A percentile compares a stretch with the other conserved stretches of the same genome.
Conservation (phyloP, 2,113 vertebrate genomes). For the zebrafish (Danio rerio) region DNA sequence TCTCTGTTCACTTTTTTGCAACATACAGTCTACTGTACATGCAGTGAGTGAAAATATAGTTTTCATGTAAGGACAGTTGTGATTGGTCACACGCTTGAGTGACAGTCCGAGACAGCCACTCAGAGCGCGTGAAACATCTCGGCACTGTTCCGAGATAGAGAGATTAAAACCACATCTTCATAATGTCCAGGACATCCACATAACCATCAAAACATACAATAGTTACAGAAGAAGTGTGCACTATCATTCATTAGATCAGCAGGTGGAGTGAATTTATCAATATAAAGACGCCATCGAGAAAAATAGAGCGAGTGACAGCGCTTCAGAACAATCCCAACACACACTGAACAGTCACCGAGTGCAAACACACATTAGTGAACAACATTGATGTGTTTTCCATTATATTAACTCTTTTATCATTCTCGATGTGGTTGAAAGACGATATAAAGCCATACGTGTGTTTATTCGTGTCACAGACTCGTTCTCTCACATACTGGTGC, state of each 20-base stretch:
- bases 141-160: conserved; percentile 67
- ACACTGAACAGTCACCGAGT: conserved; percentile 6
- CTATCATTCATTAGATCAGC: neutral
- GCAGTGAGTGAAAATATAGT: conserved; percentile 82
- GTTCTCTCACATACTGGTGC: conserved; percentile 26
- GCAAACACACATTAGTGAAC: conserved; percentile 12
- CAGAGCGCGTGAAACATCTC: conserved; percentile 76
- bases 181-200: conserved; percentile 67
- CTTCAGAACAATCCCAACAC: conserved; percentile 26
- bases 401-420: neutral
- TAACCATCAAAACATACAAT: conserved; percentile 3
- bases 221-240: conserved; percentile 19
- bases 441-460: neutral
- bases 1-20: conserved; percentile 69
- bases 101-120: conserved; percentile 76
- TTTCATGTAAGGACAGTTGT: conserved; percentile 78
- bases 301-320: conserved; percentile 33
- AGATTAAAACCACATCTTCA: conserved; percentile 78
- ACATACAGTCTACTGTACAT: conserved; percentile 85
- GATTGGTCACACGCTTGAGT: conserved; percentile 83
- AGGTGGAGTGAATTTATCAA: neutral
- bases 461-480: conserved; percentile 18
- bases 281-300: conserved; percentile 27
- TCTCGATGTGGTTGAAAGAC: neutral
- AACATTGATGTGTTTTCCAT: neutral